Conservation (phyloP, 2,113 vertebrate genomes). For the Miniopterus natalensis region DNA sequence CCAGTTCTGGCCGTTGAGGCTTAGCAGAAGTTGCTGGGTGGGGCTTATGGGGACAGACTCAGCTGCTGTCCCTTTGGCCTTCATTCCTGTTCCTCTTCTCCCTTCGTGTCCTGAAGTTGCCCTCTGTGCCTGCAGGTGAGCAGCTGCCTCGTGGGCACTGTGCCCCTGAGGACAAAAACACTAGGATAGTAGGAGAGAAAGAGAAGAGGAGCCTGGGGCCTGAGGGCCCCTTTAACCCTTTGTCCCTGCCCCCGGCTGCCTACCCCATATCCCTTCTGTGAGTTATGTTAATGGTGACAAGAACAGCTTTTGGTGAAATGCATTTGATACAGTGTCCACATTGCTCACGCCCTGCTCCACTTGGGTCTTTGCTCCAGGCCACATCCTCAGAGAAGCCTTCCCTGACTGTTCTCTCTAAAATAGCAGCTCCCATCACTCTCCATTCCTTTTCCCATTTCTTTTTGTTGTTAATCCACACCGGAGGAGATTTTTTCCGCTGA, state of each 20-base stretch:
- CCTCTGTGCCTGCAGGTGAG: neutral
- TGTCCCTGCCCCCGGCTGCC: neutral
- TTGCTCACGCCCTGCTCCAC: neutral
- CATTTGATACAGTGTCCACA: neutral
- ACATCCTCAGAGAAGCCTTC: neutral
- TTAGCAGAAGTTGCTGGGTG: neutral
- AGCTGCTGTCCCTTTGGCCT: too few species aligned
- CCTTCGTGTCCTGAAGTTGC: neutral
- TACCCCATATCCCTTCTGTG: too few species aligned
- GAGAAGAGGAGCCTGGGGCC: neutral
- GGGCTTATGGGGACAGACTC: neutral
- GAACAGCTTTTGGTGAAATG: neutral
- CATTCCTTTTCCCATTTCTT: neutral
- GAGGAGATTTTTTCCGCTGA: too few species aligned
- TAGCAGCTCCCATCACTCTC: neutral
- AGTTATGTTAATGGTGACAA: neutral
- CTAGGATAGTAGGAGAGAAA: neutral
- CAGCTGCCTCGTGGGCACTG: neutral
- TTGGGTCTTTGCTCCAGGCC: neutral
- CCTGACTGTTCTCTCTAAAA: neutral
- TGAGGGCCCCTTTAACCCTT: neutral
- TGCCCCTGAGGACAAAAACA: neutral
- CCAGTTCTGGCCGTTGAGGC: neutral
- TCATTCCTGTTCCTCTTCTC: neutral
- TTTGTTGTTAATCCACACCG: neutral